Evolutionary conservation across 2,113 vertebrate genomes (phyloP), one percentile per base, ranked within the genome.

Genomic region (Acanthisitta chloris): DNA sequence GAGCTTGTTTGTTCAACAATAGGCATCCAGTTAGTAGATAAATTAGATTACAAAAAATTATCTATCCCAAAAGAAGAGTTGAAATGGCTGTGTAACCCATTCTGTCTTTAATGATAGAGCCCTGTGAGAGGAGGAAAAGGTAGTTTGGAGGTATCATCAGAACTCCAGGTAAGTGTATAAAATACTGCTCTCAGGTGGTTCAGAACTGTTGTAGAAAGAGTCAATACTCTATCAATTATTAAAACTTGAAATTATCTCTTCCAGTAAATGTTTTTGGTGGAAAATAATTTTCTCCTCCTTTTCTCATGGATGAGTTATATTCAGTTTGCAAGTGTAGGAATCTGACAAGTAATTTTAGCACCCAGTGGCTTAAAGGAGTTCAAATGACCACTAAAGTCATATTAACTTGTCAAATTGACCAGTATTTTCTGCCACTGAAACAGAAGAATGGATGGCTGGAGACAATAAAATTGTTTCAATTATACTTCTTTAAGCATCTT

Each of bases 401-500:
- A 98, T 98, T 98, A 98, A 98, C 97, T 98, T 98, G 98, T 98
- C 98, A 98, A 97, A 98, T 98, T 98, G 98, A 98, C 98, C 98
- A 97, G 96, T 96, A 97, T 98, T 98, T 98, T 98, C 98, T 98
- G 97, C 97, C 97, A 96, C 88, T 96, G 97, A 97, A 98, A 97
- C 97, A 97, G 97, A 78, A 97, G 97, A 98, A 97, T 97, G 97
- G 98, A 98, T 97, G 93, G 92, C 96, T 96, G 89, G 95, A 97
- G 98, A 98, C 98, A 98, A 98, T 98, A 98, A 98, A 98, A 98
- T 98, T 98, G 98, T 98, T 98, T 98, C 98, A 98, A 98, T 98
- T 98, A 98, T 97, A 90, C 95, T 97, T 92, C 97, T 98, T 98
- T 98, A 98, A 97, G 97, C 93, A 82, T 97, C 95, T 90, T 96